Evolutionary conservation across 2,113 vertebrate species (phyloP).

Genomic region (Poeciliopsis occidentalis): DNA sequence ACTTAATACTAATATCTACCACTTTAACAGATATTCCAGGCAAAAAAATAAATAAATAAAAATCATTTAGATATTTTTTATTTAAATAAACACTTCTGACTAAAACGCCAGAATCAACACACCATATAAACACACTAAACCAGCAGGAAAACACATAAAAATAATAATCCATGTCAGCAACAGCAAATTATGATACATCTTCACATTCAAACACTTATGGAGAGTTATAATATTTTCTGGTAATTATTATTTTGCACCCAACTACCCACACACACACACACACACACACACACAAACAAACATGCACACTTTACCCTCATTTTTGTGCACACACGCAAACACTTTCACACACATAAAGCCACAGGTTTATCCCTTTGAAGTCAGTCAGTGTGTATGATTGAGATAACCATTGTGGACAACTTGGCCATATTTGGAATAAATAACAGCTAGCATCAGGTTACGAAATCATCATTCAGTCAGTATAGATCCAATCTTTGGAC

Average conservation of each 20-base stretch:
- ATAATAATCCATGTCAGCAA: conserved; percentile 55
- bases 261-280: conserved; percentile 10
- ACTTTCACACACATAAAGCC: conserved; percentile 23
- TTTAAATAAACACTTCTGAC: conserved; percentile 81
- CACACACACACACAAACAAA: not conserved
- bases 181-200: conserved; percentile 65
- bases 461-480: conserved; percentile 25
- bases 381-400: conserved; percentile 44
- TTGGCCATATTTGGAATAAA: conserved; percentile 63
- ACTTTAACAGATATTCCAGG: too few species aligned
- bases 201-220: conserved; percentile 55
- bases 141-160: conserved; percentile 43
- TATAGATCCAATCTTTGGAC: conserved; percentile 25
- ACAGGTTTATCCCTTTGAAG: conserved; percentile 32
- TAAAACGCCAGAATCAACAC: conserved; percentile 81
- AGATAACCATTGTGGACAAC: conserved; percentile 35
- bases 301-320: not conserved
- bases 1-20: too few species aligned
- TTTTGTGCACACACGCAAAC: not conserved
- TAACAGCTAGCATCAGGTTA: conserved; percentile 41
- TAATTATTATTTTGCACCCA: conserved; percentile 29
- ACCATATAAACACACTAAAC: conserved; percentile 51
- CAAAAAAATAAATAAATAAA: not conserved
- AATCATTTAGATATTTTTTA: conserved; percentile 57
- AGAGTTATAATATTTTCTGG: conserved; percentile 29